Conservation (phyloP, 2,797 vertebrate genomes). For the Cuculus canorus region DNA sequence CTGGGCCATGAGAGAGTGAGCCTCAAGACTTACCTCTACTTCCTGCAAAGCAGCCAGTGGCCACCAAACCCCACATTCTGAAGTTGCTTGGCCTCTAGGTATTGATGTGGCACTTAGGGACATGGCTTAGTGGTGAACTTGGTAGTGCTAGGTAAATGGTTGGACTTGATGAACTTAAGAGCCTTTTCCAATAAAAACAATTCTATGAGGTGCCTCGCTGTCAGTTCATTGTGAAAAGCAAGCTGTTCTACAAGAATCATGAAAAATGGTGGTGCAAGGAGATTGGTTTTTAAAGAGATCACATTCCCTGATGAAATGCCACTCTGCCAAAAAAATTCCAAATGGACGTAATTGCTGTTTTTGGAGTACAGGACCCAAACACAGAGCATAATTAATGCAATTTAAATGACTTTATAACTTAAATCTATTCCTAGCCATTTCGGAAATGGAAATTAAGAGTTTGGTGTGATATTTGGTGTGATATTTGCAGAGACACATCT, state of each 20-base stretch:
- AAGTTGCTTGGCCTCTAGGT: background rate
- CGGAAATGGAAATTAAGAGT: background rate
- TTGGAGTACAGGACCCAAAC: background rate
- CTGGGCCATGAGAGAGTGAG: background rate
- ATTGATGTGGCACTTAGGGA: rapidly evolving
- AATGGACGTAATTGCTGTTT: background rate
- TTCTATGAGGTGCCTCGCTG: rapidly evolving
- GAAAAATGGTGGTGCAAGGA: background rate
- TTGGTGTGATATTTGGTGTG: background rate
- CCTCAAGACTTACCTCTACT: background rate
- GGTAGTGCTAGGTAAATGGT: background rate
- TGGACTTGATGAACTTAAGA: background rate
- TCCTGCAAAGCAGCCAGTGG: background rate
- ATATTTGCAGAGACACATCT: background rate
- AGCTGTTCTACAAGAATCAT: background rate
- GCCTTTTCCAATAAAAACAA: background rate
- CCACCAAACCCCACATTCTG: background rate
- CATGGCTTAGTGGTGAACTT: background rate
- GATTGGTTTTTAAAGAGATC: rapidly evolving
- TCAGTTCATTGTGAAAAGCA: background rate
- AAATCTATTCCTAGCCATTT: background rate
- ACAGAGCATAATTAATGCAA: background rate
- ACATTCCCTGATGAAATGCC: background rate
- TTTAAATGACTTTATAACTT: background rate
- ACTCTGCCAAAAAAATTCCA: background rate